Percentiles rank a stretch among this genome's conserved stretches.
These are phyloP conservation scores for Nemotelus nigrinus DNA, from an alignment of 2,888 invertebrate genomes.

Conservation along the genomic window DNA sequence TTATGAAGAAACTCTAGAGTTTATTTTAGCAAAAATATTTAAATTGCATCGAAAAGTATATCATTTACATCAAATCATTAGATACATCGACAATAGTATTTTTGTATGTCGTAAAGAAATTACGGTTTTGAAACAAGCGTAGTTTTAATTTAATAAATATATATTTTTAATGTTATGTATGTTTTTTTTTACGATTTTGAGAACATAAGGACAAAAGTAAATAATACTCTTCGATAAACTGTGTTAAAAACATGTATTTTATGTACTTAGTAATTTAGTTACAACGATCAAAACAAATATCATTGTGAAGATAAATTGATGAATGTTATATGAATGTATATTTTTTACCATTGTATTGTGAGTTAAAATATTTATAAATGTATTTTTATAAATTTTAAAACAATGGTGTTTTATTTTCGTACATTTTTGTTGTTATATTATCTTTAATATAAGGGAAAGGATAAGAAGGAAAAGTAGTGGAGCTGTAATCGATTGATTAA, in stretches of 20 bases:
- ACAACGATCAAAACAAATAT: not conserved
- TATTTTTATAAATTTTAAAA: not conserved
- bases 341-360: conserved; percentile 22
- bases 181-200: conserved; percentile 19
- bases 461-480: too few species aligned
- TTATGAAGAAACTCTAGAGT: too few species aligned
- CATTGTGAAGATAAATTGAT: not conserved
- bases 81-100: not conserved
- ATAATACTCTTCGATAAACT: conserved; percentile 29
- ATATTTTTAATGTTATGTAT: not conserved
- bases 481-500: too few species aligned
- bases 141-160: not conserved
- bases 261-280: conserved; percentile 20
- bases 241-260: conserved; percentile 13
- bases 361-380: conserved; percentile 18
- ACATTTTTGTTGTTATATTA: not conserved
- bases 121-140: not conserved
- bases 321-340: conserved; percentile 23
- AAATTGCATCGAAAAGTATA: too few species aligned
- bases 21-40: too few species aligned
- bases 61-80: not conserved
- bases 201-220: not conserved
- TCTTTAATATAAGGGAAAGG: not conserved
- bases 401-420: too few species aligned
- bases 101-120: not conserved